Evolutionary conservation across 2,888 invertebrate species (phyloP), one percentile per base, ranked within the genome.

Genomic region (Busseola fusca): DNA sequence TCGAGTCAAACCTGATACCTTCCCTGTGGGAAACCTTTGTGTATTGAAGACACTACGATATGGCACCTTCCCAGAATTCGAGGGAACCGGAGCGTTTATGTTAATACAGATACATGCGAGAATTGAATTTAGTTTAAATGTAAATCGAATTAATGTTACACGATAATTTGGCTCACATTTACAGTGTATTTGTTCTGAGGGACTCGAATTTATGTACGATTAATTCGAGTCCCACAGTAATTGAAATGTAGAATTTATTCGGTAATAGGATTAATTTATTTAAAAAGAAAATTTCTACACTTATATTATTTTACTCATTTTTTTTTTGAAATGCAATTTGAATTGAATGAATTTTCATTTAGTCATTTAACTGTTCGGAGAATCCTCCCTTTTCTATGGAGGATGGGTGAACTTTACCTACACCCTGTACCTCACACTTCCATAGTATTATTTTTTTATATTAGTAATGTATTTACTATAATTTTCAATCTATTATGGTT

Each of bases 1-100:
- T 34, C 12, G 16, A 42, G 18, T 5, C 14, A 48, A 69, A 76
- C 30, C 14, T 30, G 71, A 77, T 25, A 25, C 7, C 25, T 50
- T 21, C 62, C 21, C 14, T 57, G 27, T 68, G 56, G 37, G 16
- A n/a, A 37, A 50, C 48, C 62, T 78, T 45, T 78, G 50, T 62
- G 30, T 62, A 63, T 37, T 37, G 42, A 30, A 62, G 37, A 52
- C 10, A 58, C 16, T 56, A 45, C 42, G 37, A 37, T 62, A 57
- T 50, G 45, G 37, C 16, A 60, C 48, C 16, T 25, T 45, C 7
- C 25, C 14, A 16, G 16, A 45, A 52, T 71, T 52, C 0, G n/a
- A 16, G 14, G 21, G 6, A 48, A 45, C 16, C 1, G 34, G 30
- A 62, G 50, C 42, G 25, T 77, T 62, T 21, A 45, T 45, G 10